A percentile compares a stretch with the other conserved stretches of the same genome.
Evolutionary conservation across 2,797 vertebrate species (phyloP).

Genomic region (Limosa lapponica): DNA sequence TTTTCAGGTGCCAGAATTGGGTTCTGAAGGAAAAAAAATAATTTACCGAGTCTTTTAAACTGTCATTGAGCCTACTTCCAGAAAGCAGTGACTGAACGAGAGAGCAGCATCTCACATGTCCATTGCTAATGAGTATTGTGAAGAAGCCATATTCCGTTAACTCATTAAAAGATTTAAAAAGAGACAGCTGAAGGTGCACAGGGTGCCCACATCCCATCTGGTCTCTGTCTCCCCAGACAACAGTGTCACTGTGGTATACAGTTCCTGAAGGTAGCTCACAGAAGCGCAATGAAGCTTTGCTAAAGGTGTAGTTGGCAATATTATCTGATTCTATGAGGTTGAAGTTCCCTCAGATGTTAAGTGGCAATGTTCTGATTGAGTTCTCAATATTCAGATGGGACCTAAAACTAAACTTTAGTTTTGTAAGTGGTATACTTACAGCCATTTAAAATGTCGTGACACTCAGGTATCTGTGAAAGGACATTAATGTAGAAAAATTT

Average conservation of each 20-base stretch:
- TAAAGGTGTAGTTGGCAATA: neutral
- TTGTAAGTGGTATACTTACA: neutral
- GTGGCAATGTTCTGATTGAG: neutral
- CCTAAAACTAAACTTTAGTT: neutral
- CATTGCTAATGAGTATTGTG: neutral
- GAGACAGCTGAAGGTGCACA: neutral
- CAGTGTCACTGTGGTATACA: neutral
- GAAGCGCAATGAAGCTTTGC: neutral
- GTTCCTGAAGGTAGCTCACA: neutral
- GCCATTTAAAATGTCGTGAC: neutral
- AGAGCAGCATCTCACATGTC: neutral
- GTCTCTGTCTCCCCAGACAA: neutral
- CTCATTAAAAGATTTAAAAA: neutral
- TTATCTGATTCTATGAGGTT: neutral
- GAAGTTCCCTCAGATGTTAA: neutral
- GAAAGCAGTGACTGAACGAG: neutral
- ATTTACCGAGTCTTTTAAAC: neutral
- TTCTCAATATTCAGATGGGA: neutral
- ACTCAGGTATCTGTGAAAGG: neutral
- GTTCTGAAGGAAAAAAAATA: neutral
- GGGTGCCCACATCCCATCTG: neutral
- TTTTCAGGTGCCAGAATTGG: neutral
- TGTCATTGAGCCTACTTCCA: neutral
- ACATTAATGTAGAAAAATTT: neutral
- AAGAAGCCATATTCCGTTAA: neutral